A percentile compares a stretch with the other conserved stretches of the same genome.
Conservation (phyloP, 2,113 vertebrate genomes). For the Geococcyx californianus region DNA sequence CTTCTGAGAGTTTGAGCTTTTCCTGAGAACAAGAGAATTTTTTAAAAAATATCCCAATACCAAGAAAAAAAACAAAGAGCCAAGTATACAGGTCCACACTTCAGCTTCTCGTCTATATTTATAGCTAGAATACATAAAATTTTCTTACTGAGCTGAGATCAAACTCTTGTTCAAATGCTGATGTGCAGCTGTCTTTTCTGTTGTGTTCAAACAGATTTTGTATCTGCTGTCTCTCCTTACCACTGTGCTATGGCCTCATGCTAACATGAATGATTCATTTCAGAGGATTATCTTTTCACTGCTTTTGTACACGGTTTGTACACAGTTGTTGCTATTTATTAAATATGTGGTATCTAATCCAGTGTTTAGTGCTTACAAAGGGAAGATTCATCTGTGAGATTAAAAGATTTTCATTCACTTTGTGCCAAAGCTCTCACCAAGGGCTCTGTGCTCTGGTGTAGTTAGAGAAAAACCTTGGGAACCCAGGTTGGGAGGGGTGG, state of each 20-base stretch:
- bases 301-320: slow-evolving; percentile 15
- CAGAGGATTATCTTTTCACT: slow-evolving; percentile 23
- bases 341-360: slow-evolving; percentile 39
- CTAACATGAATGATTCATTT: neutral
- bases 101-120: neutral
- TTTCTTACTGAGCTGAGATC: neutral
- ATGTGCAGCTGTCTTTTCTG: neutral
- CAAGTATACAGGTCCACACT: neutral
- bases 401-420: neutral
- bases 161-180: neutral
- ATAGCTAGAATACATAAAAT: neutral
- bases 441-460: neutral
- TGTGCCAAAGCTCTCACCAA: neutral
- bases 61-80: neutral
- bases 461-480: neutral
- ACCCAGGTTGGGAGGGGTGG: neutral
- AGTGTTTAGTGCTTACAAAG: slow-evolving; percentile 15
- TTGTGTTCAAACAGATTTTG: neutral
- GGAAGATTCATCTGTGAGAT: slow-evolving; percentile 36
- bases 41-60: neutral
- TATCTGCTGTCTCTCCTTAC: neutral
- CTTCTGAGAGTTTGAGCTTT: neutral
- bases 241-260: neutral
- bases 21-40: neutral
- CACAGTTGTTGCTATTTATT: slow-evolving; percentile 46